These are phyloP conservation scores for Onychomys torridus DNA, from an alignment of 2,797 vertebrate genomes.

Conservation along the genomic window DNA sequence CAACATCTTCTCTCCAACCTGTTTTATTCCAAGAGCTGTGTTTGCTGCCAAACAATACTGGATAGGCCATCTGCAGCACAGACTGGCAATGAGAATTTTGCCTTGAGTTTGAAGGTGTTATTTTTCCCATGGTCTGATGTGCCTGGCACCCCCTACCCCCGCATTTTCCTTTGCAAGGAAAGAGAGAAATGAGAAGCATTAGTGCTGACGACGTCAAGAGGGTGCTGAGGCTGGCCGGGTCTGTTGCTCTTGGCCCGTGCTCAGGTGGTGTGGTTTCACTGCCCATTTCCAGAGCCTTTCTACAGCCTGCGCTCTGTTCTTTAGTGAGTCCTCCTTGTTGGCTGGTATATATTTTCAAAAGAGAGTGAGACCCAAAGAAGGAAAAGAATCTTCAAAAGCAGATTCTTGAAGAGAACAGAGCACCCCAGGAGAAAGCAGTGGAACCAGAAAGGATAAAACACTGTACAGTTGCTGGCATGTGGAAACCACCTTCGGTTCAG, in stretches of 20 bases:
- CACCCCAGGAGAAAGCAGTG: neutral
- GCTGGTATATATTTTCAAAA: conserved; percentile 21
- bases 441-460: neutral
- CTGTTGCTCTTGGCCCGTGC: conserved; percentile 79
- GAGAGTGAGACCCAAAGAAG: conserved; percentile 24
- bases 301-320: conserved; percentile 77
- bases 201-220: conserved; percentile 79
- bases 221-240: conserved; percentile 69
- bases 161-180: conserved; percentile 76
- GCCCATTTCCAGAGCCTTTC: conserved; percentile 81
- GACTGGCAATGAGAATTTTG: conserved; percentile 55
- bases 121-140: conserved; percentile 82
- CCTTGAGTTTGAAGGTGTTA: conserved; percentile 75
- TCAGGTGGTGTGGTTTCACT: conserved; percentile 79
- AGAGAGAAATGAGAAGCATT: conserved; percentile 68
- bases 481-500: neutral
- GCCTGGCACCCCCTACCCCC: conserved; percentile 2
- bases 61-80: conserved; percentile 49
- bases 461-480: fast-evolving
- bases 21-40: conserved; percentile 57
- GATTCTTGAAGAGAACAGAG: conserved; percentile 19
- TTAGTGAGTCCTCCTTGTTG: conserved; percentile 49
- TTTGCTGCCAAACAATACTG: conserved; percentile 52
- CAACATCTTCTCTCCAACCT: conserved; percentile 65
- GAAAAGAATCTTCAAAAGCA: conserved; percentile 60